These are phyloP conservation scores for Hyposoter dolosus DNA, from an alignment of 2,888 invertebrate species.

Conservation along the genomic window DNA sequence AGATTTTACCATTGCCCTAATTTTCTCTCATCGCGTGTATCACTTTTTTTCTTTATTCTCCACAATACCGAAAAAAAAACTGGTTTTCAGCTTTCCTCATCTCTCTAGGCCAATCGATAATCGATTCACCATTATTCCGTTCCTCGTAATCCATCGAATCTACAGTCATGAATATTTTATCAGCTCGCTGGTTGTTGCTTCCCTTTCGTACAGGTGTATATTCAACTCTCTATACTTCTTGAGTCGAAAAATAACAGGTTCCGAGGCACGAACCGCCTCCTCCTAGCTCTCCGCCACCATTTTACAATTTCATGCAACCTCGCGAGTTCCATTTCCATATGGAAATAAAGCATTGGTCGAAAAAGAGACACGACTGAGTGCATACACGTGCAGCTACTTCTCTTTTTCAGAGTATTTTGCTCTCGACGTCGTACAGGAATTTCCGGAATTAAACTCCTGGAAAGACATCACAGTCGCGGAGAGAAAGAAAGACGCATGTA, in stretches of 20 bases:
- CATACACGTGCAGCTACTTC: not conserved
- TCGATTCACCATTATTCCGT: constrained; percentile 63
- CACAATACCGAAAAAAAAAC: not conserved
- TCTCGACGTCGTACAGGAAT: constrained; percentile 38
- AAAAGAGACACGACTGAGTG: not conserved
- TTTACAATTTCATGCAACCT: not conserved
- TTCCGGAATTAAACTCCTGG: constrained; percentile 14
- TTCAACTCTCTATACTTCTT: not conserved
- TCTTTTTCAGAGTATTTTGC: not conserved
- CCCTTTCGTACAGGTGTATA: not conserved
- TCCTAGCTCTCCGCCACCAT: not conserved
- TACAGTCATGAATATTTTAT: constrained; percentile 41
- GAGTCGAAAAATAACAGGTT: constrained; percentile 1
- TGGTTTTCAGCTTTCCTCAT: not conserved
- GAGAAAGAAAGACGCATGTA: not conserved
- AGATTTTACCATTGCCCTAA: constrained; percentile 46
- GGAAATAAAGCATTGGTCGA: not conserved
- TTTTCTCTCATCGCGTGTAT: constrained; percentile 26
- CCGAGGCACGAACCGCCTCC: not conserved
- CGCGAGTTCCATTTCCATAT: constrained; percentile 12
- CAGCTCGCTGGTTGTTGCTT: constrained; percentile 21
- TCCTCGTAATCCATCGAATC: constrained; percentile 32
- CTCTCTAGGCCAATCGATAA: constrained; percentile 41
- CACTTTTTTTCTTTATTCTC: not conserved
- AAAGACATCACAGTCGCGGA: not conserved